Base-by-base conservation (phyloP, 2,888 invertebrate genomes). In the Pantelozetes paolii region DNA sequence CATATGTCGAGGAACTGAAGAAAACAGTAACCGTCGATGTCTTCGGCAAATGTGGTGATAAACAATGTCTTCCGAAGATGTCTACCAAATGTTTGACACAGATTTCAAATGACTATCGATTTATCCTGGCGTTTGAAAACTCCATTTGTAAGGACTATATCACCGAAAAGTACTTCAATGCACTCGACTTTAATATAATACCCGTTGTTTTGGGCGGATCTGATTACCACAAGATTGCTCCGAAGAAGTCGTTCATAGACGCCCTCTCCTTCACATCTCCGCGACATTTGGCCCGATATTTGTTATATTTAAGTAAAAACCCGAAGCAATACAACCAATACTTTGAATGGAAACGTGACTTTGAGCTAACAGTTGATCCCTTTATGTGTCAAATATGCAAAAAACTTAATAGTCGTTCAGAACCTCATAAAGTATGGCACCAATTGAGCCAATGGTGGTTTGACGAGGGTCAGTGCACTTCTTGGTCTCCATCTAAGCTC, bases 141-240 rank as follows among this genome's bases (percentile, higher is more conserved):
- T 81, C 82, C 30, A 81, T 82, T 77, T 82, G 82, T 77, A 77
- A 80, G 73, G 82, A 82, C 77, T 82, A 82, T 75, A 82, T 82
- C 2, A 82, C 82, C 18, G 82, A 82, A 76, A 82, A 82, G 75
- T 81, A 82, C 75, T 82, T 81, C 76, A 69, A 79, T 78, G 81
- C 82, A 77, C 80, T 82, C 78, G 73, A 73, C 45, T 76, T 75
- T n/a, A 50, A 77, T 73, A 76, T 78, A 71, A 42, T 79, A 45
- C 77, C 77, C 13, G 74, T 78, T 13, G 78, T 78, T 18, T 72
- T 78, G 1, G 77, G 78, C 8, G 78, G 78, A 20, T 77, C 78
- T 15, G 75, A 78, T 71, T 78, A 78, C 48, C 72, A 75, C 0
- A 32, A 54, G 42, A 48, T 78, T n/a, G 78, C 78, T 11, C 77